phyloP scores from a whole-genome alignment of 2,888 invertebrate species.

The Dolomedes plantarius region DNA sequence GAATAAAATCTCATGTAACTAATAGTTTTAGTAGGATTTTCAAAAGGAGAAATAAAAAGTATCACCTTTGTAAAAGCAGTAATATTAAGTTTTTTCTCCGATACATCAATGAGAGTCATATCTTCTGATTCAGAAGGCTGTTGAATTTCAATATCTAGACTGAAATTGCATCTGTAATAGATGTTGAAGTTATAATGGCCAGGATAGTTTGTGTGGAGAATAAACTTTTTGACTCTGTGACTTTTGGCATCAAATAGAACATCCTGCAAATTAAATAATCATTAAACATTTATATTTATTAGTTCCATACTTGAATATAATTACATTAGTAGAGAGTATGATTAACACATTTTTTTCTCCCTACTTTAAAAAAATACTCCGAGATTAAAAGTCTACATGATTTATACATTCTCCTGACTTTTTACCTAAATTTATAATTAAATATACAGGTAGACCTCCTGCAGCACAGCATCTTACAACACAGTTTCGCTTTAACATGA shows the following conservation, averaged over 20 bases:
- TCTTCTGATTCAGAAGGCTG: slow-evolving; percentile 51
- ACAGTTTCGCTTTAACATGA: no score
- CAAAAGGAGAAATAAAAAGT: no score
- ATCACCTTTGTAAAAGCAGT: slow-evolving; percentile 74
- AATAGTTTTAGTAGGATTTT: no score
- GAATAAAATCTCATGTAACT: no score
- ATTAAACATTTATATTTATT: no score
- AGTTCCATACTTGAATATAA: no score
- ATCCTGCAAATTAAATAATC: slow-evolving; percentile 82
- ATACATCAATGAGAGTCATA: slow-evolving; percentile 74
- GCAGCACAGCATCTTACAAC: no score
- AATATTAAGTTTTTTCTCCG: slow-evolving; percentile 72
- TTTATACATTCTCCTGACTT: no score
- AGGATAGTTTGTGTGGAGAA: slow-evolving; percentile 99
- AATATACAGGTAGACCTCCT: no score
- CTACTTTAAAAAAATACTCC: background rate
- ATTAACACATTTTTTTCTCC: background rate
- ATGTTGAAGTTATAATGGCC: slow-evolving; percentile 99
- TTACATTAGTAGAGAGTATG: no score
- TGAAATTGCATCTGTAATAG: slow-evolving; percentile 79
- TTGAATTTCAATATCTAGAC: slow-evolving; percentile 59
- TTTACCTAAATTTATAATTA: no score
- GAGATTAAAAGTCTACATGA: no score
- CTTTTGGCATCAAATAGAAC: slow-evolving; percentile 96
- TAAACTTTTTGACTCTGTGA: slow-evolving; percentile 96